Base-by-base conservation (phyloP, 2,888 invertebrate species). In the Dynastes grantii region DNA sequence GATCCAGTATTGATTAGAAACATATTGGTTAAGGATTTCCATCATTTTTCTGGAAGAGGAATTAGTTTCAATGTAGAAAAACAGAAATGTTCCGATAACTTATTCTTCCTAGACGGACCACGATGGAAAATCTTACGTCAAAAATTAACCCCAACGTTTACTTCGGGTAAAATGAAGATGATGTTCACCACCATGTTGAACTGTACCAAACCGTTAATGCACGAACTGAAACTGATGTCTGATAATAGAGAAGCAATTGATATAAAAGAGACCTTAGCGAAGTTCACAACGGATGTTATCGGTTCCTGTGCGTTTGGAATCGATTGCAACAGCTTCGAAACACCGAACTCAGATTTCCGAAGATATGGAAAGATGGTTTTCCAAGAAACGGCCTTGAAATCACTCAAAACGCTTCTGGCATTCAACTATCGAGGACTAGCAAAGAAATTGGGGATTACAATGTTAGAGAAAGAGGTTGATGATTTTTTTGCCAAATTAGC, bases 71-170 rank as follows among this genome's bases (percentile, higher is more conserved):
- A 88, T 2, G 86, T 86, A 29, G 86, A 87, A 73, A 87, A 85
- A 70, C 88, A 89, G 76, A 88, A 88, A 27, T 84, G 88, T 49
- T 87, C 86, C 1, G 87, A 86, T 83, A 86, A 86, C 55, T 78
- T 89, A 11, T 82, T 90, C 71, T 87, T 87, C 4, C 78, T 90
- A 37, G 87, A 86, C 29, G 90, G 90, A 55, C 87, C 88, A 0
- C 87, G 88, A 2, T 92, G 91, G 91, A 90, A 88, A 81, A 87
- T 87, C 58, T 83, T 91, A 11, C 86, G 91, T 27, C 83, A 88
- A 1, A 90, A 90, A 77, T 85, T 91, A 37, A 89, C 90, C 0
- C 91, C 91, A 0, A 89, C 90, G 0, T 88, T 91, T 81, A 90
- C 91, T 0, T 87, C 89, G 1, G 90, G 90, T 22, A 91, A 91